Evolutionary conservation across 35 echinoderm and acorn worm species (phyloP).

Genomic region (Ophioderma brevispina): DNA sequence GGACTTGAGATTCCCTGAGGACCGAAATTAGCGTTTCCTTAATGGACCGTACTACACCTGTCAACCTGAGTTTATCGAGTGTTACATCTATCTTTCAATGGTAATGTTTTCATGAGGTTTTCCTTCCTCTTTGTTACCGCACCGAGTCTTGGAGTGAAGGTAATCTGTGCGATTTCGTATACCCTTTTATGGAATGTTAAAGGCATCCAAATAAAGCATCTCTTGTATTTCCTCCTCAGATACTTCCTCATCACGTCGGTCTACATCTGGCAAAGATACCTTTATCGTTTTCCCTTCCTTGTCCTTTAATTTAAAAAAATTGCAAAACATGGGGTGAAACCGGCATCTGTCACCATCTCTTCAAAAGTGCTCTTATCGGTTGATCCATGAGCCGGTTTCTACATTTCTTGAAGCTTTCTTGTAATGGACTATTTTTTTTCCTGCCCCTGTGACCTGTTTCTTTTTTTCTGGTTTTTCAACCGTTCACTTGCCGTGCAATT

Average conservation of each 20-base stretch:
- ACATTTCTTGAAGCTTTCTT: no score
- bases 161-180: constrained; percentile 41
- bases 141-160: constrained; percentile 2
- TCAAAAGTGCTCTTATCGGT: not conserved
- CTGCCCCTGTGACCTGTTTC: constrained; percentile 9
- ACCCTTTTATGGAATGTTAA: constrained; percentile 46
- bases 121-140: constrained; percentile 19
- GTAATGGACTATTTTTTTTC: no score
- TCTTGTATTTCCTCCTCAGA: constrained; percentile 55
- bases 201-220: constrained; percentile 44
- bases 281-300: constrained; percentile 24
- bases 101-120: not conserved
- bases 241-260: not conserved
- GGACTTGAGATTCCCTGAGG: not conserved
- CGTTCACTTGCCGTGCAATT: constrained; percentile 12
- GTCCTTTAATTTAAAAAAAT: constrained; percentile 19
- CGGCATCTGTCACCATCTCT: not conserved
- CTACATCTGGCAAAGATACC: not conserved
- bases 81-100: not conserved
- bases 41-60: constrained; percentile 41
- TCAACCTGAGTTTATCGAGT: not conserved
- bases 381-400: constrained; percentile 32
- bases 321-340: constrained; percentile 17
- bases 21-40: not conserved
- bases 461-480: constrained; percentile 19